These are phyloP conservation scores for Caradrina kadenii DNA, from an alignment of 2,888 invertebrate genomes.

Conservation along the genomic window DNA sequence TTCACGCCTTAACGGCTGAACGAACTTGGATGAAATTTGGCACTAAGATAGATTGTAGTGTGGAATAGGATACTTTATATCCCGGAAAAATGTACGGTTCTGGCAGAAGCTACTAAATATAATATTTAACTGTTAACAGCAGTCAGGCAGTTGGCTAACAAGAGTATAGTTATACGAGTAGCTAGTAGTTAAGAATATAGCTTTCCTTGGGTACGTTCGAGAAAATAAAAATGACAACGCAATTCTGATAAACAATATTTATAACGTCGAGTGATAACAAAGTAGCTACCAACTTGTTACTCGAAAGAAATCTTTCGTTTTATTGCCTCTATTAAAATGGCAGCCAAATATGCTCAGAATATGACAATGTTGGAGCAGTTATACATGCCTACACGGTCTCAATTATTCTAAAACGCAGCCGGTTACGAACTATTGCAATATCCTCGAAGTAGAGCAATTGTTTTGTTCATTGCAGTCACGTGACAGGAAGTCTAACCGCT, in stretches of 20 bases:
- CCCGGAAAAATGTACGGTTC: too few relatives aligned
- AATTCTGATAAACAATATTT: slow-evolving; percentile 16
- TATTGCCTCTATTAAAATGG: slow-evolving; percentile 3
- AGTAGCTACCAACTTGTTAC: not conserved
- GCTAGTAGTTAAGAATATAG: too few relatives aligned
- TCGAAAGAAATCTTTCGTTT: not conserved
- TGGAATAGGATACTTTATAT: too few relatives aligned
- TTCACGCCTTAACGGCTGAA: too few relatives aligned
- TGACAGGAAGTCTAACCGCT: slow-evolving; percentile 47
- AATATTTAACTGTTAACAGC: too few relatives aligned
- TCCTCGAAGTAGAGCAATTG: slow-evolving; percentile 41
- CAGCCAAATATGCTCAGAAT: not conserved
- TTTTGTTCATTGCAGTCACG: slow-evolving; percentile 39
- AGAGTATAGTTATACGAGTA: slow-evolving; percentile 2
- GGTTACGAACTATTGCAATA: slow-evolving; percentile 39
- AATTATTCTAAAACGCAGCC: slow-evolving; percentile 10
- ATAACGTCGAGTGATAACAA: slow-evolving; percentile 6
- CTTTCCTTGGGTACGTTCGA: slow-evolving; percentile 27
- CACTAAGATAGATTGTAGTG: too few relatives aligned
- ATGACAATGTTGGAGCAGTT: not conserved
- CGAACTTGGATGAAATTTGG: too few relatives aligned
- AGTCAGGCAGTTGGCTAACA: not conserved
- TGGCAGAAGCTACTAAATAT: too few relatives aligned
- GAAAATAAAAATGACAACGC: slow-evolving; percentile 18
- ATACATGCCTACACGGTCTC: not conserved